Percentiles rank a stretch among this genome's conserved stretches.
Conservation (phyloP, 2,113 vertebrate genomes). For the Illadopsis cleaveri region DNA sequence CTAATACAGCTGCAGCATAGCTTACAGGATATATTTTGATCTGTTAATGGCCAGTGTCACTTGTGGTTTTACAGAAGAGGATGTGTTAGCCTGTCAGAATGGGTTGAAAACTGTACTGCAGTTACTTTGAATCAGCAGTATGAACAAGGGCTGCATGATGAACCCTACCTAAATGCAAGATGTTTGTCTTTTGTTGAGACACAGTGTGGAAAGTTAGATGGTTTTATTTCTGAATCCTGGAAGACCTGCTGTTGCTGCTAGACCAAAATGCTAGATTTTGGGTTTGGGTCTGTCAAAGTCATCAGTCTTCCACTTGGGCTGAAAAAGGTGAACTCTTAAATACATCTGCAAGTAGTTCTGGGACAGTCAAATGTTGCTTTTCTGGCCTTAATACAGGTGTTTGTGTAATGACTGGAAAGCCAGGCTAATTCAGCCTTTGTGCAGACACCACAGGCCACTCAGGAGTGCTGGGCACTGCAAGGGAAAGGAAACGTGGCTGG, state of each 20-base stretch:
- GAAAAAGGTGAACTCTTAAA: neutral
- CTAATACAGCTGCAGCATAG: neutral
- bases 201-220: neutral
- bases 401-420: neutral
- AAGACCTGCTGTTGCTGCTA: neutral
- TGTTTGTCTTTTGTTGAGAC: neutral
- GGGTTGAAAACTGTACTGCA: neutral
- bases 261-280: neutral
- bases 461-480: neutral
- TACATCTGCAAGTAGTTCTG: neutral
- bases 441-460: neutral
- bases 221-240: neutral
- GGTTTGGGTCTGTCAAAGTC: neutral
- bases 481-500: neutral
- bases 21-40: neutral
- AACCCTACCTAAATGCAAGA: neutral
- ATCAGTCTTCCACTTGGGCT: neutral
- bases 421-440: neutral
- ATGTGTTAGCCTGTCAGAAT: neutral
- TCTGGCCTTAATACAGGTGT: neutral
- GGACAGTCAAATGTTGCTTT: neutral
- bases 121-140: neutral
- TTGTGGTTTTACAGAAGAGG: neutral
- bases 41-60: neutral
- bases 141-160: neutral